phyloP scores from a whole-genome alignment of 2,797 vertebrate genomes.

The Gambusia yucatana region DNA sequence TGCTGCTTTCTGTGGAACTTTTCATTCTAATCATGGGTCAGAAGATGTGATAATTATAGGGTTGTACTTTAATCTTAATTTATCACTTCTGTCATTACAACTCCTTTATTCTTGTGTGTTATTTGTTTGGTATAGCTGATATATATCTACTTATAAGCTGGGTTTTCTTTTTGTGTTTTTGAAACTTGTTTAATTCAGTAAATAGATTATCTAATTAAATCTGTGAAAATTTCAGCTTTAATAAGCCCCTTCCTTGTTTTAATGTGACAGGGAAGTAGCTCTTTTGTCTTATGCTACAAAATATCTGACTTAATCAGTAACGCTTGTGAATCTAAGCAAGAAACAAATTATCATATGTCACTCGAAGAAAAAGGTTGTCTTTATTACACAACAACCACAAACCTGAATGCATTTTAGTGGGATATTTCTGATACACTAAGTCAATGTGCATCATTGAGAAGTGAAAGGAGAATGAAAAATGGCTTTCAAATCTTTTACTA shows the following conservation, averaged over 20 bases:
- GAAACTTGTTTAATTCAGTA: not conserved
- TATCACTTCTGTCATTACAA: not conserved
- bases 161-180: not conserved
- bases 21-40: not conserved
- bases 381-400: not conserved
- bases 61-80: not conserved
- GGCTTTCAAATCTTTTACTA: not conserved
- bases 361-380: not conserved
- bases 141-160: not conserved
- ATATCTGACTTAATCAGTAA: not conserved
- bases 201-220: slow-evolving; percentile 5
- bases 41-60: not conserved
- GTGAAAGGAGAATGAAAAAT: not conserved
- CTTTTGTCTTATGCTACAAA: not conserved
- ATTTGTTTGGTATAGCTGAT: not conserved
- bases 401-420: not conserved
- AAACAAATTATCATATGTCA: not conserved
- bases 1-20: not conserved
- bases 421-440: not conserved
- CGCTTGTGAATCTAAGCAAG: not conserved
- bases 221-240: not conserved
- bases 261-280: not conserved
- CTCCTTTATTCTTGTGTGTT: not conserved
- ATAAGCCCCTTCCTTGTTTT: not conserved
- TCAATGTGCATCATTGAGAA: not conserved